Base-by-base conservation (phyloP, 2,797 vertebrate species). In the Periophthalmus magnuspinnatus region DNA sequence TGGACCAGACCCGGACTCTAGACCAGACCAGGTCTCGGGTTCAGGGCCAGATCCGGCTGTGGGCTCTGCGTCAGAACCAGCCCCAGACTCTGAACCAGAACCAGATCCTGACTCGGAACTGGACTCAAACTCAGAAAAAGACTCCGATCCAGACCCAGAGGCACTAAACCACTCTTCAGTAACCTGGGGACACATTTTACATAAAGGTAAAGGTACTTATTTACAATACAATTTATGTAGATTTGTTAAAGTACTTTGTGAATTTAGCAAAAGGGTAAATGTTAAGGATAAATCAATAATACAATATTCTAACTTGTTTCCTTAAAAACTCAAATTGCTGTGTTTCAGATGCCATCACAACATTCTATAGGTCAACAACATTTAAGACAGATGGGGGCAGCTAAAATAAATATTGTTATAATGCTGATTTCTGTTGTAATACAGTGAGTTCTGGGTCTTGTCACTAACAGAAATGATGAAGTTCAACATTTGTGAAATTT, bases 91-190 rank as follows among this genome's bases (percentile, higher is more conserved):
- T 7, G 19, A 21, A 7, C 52, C 52, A 19, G 21, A 22, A 74
- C 85, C 78, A 76, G 6, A 70, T 65, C 68, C 83, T 77, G 76
- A 76, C 1, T 69, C 70, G 73, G 78, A 75, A 10, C 81, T 80
- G 71, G 76, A 81, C 7, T 63, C 76, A 83, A 75, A 86, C 81
- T 82, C 81, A 89, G 62, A 32, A 64, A 48, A 64, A 48, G 62
- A 8, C 62, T 19, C 41, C 3, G 76, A 79, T 1, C 69, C 70
- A 84, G 76, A 82, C 0, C 71, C 81, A 79, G 68, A 86, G 66
- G 85, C 86, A 90, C 86, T 93, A 91, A 92, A 88, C 91, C 88
- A 90, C 79, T 91, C 90, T 75, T 90, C 87, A 89, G 83, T 80
- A 62, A 91, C 90, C 90, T 90, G 88, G 21, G 91, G 92, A 91